phyloP scores from a whole-genome alignment of 2,888 invertebrate genomes.

The Bursaphelenchus okinawaensis region DNA sequence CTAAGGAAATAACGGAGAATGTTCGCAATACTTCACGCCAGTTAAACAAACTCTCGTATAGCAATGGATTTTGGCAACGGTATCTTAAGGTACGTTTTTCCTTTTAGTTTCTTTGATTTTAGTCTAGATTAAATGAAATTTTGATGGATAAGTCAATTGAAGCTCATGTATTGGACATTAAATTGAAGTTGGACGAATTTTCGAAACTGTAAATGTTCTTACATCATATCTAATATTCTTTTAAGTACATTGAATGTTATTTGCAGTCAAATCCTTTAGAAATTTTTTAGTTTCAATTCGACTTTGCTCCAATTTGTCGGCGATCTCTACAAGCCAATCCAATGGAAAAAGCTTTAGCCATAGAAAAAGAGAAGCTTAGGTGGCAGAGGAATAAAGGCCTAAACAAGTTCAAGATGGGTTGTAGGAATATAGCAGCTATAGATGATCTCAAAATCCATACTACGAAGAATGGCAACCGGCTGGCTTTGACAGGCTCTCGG shows the following conservation, averaged over 20 bases:
- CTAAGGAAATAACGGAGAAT: not conserved
- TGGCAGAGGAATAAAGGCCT: not conserved
- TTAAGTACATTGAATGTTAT: too few relatives aligned
- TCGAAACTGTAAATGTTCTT: too few relatives aligned
- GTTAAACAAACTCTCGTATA: not conserved
- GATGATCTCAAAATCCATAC: not conserved
- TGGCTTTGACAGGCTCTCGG: conserved; percentile 15
- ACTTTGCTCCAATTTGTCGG: not conserved
- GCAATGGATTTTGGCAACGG: not conserved
- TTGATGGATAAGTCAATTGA: too few relatives aligned
- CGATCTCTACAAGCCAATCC: conserved; percentile 8
- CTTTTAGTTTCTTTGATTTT: not conserved
- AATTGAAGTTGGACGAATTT: too few relatives aligned
- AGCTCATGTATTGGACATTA: too few relatives aligned
- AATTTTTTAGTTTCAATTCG: not conserved
- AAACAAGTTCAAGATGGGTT: not conserved
- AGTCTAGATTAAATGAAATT: not conserved
- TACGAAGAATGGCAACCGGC: conserved; percentile 14
- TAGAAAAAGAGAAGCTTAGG: conserved; percentile 1
- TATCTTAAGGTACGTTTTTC: conserved; percentile 7
- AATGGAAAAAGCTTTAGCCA: conserved; percentile 1
- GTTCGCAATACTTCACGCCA: not conserved
- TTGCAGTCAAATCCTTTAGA: too few relatives aligned
- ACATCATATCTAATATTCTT: too few relatives aligned
- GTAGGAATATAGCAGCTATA: not conserved